phyloP scores from a whole-genome alignment of 2,888 invertebrate genomes.

The Myopa tessellatipennis region DNA sequence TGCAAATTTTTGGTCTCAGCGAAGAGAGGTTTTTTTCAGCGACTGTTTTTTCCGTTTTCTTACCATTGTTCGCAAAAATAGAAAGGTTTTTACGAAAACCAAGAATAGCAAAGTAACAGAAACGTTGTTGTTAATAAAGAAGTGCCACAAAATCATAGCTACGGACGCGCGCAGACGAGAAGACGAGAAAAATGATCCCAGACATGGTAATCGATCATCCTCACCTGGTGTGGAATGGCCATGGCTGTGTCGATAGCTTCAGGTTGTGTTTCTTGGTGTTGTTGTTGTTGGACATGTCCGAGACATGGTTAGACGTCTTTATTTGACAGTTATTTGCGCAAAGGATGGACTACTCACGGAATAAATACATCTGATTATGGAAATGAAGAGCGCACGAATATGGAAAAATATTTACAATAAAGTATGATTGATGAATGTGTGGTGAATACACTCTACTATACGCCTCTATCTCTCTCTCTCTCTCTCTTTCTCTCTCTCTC shows the following conservation, averaged over 20 bases:
- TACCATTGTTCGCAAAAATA: slow-evolving; percentile 6
- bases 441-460: too few relatives aligned
- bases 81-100: slow-evolving; percentile 12
- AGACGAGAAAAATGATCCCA: slow-evolving; percentile 17
- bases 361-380: slow-evolving; percentile 12
- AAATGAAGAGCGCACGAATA: background rate
- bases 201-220: slow-evolving; percentile 36
- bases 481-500: too few relatives aligned
- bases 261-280: background rate
- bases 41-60: background rate
- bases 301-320: slow-evolving; percentile 31
- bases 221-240: slow-evolving; percentile 14
- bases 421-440: background rate
- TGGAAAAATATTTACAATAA: background rate
- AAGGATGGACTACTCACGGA: background rate
- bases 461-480: too few relatives aligned
- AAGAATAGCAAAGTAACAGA: background rate
- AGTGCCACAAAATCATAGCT: background rate
- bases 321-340: slow-evolving; percentile 39
- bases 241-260: background rate
- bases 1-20: slow-evolving; percentile 28
- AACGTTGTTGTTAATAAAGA: background rate
- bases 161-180: background rate
- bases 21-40: background rate
- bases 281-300: background rate